Percentiles rank a stretch among this genome's conserved stretches.
These are phyloP conservation scores for Acheta domesticus DNA, from an alignment of 2,888 invertebrate species.

Conservation along the genomic window DNA sequence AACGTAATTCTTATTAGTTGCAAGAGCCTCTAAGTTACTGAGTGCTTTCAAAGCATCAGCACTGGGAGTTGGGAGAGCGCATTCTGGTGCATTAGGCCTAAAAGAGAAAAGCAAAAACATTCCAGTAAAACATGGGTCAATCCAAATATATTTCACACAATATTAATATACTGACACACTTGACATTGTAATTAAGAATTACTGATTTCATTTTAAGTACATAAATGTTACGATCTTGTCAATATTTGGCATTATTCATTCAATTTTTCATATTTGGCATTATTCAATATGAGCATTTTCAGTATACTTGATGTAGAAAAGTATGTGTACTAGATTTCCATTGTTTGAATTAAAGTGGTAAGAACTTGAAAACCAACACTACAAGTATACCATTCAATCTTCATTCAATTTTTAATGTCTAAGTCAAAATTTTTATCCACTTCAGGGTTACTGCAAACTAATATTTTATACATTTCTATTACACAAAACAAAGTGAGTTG, in stretches of 20 bases:
- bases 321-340: no score
- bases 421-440: no score
- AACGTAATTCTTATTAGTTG: slow-evolving; percentile 48
- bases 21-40: slow-evolving; percentile 47
- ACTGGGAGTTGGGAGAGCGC: slow-evolving; percentile 46
- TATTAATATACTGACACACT: not conserved
- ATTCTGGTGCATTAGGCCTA: slow-evolving; percentile 8
- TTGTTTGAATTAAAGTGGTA: no score
- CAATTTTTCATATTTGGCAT: not conserved
- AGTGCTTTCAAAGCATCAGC: slow-evolving; percentile 49
- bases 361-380: no score
- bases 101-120: slow-evolving; percentile 19
- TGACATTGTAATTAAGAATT: no score
- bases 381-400: no score
- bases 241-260: not conserved
- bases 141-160: not conserved
- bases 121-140: slow-evolving; percentile 30
- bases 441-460: no score
- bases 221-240: slow-evolving; percentile 4
- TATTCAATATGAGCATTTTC: not conserved
- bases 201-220: not conserved
- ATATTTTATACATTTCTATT: no score
- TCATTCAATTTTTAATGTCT: no score
- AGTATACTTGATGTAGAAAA: no score
- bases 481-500: no score